Evolutionary conservation across 2,113 vertebrate genomes (phyloP).

Genomic region (Pontoporia blainvillei): DNA sequence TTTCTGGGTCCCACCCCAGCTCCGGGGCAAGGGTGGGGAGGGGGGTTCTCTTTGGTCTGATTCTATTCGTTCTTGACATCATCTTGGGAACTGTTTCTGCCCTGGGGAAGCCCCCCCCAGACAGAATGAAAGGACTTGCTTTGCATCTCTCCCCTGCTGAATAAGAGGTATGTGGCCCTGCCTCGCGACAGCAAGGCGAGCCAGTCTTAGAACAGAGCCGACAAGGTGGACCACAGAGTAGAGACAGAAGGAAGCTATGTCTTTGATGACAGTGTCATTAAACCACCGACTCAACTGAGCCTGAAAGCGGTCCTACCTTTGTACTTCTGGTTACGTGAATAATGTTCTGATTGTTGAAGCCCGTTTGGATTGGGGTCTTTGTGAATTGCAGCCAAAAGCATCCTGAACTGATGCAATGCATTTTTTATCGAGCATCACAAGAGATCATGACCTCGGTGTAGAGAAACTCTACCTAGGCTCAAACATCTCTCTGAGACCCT

Average conservation of each 20-base stretch:
- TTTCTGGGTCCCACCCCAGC: not conserved
- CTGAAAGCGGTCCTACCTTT: not conserved
- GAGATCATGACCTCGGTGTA: not conserved
- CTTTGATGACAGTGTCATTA: not conserved
- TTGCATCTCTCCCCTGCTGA: not conserved
- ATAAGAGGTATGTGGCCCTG: not conserved
- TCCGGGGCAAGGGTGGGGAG: not conserved
- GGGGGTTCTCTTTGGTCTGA: not conserved
- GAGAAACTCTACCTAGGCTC: not conserved
- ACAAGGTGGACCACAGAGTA: not conserved
- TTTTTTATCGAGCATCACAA: not conserved
- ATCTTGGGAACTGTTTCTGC: not conserved
- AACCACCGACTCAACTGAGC: not conserved
- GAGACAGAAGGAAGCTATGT: not conserved
- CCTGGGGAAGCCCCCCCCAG: not conserved
- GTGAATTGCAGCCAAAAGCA: not conserved
- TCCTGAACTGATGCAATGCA: fast-evolving
- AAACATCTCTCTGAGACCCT: not conserved
- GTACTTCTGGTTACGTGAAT: not conserved
- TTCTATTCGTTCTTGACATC: no score
- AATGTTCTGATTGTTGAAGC: not conserved
- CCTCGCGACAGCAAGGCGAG: not conserved
- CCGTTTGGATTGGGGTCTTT: not conserved
- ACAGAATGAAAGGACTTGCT: not conserved
- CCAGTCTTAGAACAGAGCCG: not conserved